phyloP scores from a whole-genome alignment of 2,888 invertebrate species.

The Yponomeuta malinellus region DNA sequence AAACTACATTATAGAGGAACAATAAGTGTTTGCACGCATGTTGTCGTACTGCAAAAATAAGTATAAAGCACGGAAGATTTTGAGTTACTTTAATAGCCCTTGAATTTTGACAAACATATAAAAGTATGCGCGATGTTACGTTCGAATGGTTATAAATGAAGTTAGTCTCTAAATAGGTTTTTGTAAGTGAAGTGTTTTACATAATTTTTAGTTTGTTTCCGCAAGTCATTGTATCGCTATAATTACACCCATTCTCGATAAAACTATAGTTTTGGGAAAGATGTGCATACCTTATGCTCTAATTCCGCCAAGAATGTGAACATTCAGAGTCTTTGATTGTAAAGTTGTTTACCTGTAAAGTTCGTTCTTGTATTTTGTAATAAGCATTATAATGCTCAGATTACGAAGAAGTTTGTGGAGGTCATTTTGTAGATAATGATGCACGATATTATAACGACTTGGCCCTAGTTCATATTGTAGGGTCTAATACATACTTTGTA shows the following conservation, averaged over 20 bases:
- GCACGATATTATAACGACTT: background rate
- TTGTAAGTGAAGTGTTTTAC: too few species aligned
- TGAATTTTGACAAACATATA: background rate
- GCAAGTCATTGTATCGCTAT: background rate
- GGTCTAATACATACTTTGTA: background rate
- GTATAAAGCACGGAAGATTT: conserved; percentile 37
- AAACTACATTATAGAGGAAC: background rate
- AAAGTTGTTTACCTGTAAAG: background rate
- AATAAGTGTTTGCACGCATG: background rate
- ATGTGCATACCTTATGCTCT: too few species aligned
- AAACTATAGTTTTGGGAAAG: too few species aligned
- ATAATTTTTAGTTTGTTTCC: too few species aligned
- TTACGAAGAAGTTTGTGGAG: background rate
- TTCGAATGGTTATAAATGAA: background rate
- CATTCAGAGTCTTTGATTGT: background rate
- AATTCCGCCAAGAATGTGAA: background rate
- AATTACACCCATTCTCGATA: too few species aligned
- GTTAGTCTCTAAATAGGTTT: too few species aligned
- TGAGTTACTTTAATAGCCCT: background rate
- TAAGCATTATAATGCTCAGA: background rate
- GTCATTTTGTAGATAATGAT: background rate
- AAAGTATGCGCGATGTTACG: background rate
- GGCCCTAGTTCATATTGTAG: background rate
- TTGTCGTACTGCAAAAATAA: conserved; percentile 25
- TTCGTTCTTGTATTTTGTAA: background rate